Percentiles rank a stretch among this genome's conserved stretches.
Evolutionary conservation across 2,113 vertebrate genomes (phyloP).

Genomic region (Saccopteryx bilineata): DNA sequence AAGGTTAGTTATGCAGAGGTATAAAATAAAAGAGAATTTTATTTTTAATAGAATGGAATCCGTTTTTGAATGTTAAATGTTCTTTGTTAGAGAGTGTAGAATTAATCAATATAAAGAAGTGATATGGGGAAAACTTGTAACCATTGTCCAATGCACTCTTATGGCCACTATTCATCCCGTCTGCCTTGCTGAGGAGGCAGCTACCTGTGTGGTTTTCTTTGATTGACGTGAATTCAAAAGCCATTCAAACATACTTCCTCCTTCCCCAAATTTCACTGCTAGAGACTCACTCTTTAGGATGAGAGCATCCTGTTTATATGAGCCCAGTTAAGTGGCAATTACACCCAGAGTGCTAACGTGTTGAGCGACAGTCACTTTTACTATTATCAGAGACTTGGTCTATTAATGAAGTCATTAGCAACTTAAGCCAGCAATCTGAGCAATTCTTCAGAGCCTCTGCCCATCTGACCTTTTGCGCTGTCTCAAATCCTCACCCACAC

Average conservation of each 20-base stretch:
- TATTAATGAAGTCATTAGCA: neutral
- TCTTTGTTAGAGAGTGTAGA: neutral
- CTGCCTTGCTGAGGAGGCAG: neutral
- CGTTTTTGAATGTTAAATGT: neutral
- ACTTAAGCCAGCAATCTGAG: neutral
- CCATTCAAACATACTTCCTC: neutral
- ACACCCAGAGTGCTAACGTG: neutral
- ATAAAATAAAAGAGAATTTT: neutral
- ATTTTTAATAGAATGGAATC: neutral
- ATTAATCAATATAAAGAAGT: constrained; percentile 10
- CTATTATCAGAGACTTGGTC: neutral
- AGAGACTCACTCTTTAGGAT: neutral
- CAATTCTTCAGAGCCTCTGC: neutral
- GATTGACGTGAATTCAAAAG: neutral
- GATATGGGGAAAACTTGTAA: neutral
- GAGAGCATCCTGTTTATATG: neutral
- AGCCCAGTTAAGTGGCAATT: constrained; percentile 2
- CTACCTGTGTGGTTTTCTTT: neutral
- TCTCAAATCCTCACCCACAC: neutral
- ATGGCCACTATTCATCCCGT: rapidly evolving
- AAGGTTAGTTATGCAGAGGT: neutral
- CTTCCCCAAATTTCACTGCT: neutral
- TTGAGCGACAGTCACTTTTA: neutral
- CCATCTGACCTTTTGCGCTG: neutral
- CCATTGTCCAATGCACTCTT: neutral